These are phyloP conservation scores for Sebastes minor DNA, from an alignment of 2,797 vertebrate species.

Conservation along the genomic window DNA sequence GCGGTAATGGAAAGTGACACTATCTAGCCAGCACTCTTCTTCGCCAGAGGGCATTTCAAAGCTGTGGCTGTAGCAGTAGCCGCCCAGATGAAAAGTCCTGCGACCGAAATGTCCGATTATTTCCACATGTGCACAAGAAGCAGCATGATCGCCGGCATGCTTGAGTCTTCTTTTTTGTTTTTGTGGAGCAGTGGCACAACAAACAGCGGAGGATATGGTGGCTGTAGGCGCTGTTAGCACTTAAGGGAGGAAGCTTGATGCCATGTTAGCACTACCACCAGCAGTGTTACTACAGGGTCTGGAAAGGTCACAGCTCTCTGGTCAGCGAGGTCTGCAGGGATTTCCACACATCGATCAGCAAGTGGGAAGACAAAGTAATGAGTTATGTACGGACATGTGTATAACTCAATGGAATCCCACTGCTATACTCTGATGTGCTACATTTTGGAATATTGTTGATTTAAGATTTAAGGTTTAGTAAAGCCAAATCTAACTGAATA, in stretches of 20 bases:
- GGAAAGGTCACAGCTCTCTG: constrained; percentile 29
- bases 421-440: neutral
- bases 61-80: constrained; percentile 39
- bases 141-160: constrained; percentile 1
- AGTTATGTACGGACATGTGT: neutral
- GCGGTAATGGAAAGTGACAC: constrained; percentile 78
- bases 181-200: neutral
- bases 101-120: constrained; percentile 52
- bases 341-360: constrained; percentile 32
- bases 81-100: constrained; percentile 46
- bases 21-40: constrained; percentile 66
- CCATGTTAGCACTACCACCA: constrained; percentile 19
- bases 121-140: constrained; percentile 35
- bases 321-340: constrained; percentile 19
- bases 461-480: neutral
- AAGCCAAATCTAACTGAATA: neutral
- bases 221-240: constrained; percentile 26
- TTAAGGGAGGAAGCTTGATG: constrained; percentile 13
- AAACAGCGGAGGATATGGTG: neutral
- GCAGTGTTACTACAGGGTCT: constrained; percentile 4
- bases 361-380: constrained; percentile 18
- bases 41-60: constrained; percentile 65
- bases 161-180: neutral
- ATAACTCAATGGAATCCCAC: neutral
- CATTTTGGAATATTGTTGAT: neutral